phyloP scores from a whole-genome alignment of 2,797 vertebrate genomes.

The Crocodylus rhombifer region DNA sequence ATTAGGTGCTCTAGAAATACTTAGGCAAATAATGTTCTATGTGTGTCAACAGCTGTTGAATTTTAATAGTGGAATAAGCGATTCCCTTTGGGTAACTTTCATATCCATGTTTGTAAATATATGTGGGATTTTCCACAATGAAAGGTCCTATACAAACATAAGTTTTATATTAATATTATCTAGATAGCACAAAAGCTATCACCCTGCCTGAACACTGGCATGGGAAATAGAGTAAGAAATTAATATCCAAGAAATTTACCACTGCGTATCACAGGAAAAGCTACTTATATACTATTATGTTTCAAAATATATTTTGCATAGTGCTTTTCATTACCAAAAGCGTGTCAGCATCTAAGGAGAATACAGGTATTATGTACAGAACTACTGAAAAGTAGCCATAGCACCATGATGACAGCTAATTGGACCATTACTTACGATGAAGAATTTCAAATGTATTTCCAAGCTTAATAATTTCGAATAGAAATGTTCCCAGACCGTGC shows the following conservation, averaged over 20 bases:
- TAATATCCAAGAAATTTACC: not conserved
- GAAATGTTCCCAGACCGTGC: not conserved
- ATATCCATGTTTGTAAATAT: fast-evolving
- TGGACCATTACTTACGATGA: not conserved
- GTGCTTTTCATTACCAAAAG: fast-evolving
- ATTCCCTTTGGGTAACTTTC: not conserved
- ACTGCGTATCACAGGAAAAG: not conserved
- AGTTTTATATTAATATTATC: not conserved
- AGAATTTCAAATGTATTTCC: not conserved
- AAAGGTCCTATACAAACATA: not conserved
- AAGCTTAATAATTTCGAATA: not conserved
- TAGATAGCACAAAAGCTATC: not conserved
- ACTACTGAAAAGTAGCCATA: not conserved
- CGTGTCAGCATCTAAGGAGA: not conserved
- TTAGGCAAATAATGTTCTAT: not conserved
- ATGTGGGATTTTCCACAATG: not conserved
- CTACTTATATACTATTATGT: not conserved
- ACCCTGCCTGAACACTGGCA: not conserved
- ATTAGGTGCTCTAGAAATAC: not conserved
- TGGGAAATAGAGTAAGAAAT: not conserved
- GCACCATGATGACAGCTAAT: not conserved
- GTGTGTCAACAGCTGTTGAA: fast-evolving
- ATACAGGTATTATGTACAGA: not conserved
- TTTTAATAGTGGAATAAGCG: not conserved
- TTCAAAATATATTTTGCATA: not conserved